These are phyloP conservation scores for Phyllotreta cruciferae DNA, from an alignment of 2,888 invertebrate species.

Conservation along the genomic window DNA sequence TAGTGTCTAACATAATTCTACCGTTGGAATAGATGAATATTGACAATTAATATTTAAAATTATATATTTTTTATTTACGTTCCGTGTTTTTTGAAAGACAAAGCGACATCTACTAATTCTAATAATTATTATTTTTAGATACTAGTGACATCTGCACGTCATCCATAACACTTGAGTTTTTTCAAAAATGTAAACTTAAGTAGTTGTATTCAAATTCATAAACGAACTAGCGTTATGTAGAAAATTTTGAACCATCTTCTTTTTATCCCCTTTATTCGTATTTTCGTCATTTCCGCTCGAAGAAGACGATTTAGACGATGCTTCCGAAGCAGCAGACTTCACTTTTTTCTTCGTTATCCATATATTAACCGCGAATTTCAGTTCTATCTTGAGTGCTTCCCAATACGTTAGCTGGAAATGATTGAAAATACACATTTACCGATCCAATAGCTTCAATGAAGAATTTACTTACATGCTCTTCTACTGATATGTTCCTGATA, in stretches of 20 bases:
- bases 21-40: no score
- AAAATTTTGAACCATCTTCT: conserved; percentile 44
- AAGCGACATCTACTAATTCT: no score
- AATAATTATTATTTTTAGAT: no score
- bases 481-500: conserved; percentile 76
- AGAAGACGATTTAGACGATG: conserved; percentile 43
- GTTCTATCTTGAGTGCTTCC: conserved; percentile 74
- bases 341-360: conserved; percentile 76
- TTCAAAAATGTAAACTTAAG: neutral
- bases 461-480: conserved; percentile 71
- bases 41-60: no score
- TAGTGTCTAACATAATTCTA: no score
- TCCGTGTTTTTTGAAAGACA: no score
- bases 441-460: no score
- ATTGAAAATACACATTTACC: conserved; percentile 4
- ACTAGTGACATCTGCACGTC: no score
- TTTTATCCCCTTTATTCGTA: conserved; percentile 52
- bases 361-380: conserved; percentile 74
- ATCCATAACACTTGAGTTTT: no score
- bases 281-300: conserved; percentile 34
- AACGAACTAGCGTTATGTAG: conserved; percentile 45
- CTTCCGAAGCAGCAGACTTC: conserved; percentile 46
- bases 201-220: conserved; percentile 47
- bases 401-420: conserved; percentile 68
- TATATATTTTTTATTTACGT: no score